Percentiles rank a stretch among this genome's conserved stretches.
phyloP scores from a whole-genome alignment of 2,888 invertebrate genomes.

The Halocaridina rubra region DNA sequence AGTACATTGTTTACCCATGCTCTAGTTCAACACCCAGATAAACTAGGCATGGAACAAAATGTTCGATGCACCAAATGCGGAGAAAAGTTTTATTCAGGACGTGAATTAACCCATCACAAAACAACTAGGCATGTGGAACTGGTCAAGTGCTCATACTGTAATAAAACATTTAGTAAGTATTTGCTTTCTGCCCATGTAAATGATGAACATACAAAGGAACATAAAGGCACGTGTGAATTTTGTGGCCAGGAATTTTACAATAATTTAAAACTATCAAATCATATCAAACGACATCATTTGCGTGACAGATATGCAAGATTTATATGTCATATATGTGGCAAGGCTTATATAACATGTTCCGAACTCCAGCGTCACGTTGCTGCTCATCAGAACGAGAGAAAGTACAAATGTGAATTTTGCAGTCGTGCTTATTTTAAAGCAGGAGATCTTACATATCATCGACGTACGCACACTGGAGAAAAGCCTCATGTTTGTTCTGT shows the following conservation, averaged over 20 bases:
- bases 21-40: conserved; percentile 42
- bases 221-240: conserved; percentile 21
- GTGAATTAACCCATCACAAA: conserved; percentile 43
- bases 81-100: conserved; percentile 49
- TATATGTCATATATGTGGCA: conserved; percentile 28
- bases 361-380: conserved; percentile 39
- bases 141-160: conserved; percentile 37
- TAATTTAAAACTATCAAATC: conserved; percentile 14
- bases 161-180: conserved; percentile 35
- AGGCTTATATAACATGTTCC: conserved; percentile 38
- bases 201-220: conserved; percentile 46
- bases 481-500: conserved; percentile 30
- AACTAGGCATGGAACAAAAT: conserved; percentile 38
- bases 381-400: conserved; percentile 35
- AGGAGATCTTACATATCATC: conserved; percentile 53
- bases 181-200: conserved; percentile 36
- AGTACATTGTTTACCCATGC: conserved; percentile 42
- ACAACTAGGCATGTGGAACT: conserved; percentile 26
- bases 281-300: conserved; percentile 45
- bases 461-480: conserved; percentile 47
- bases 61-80: conserved; percentile 41
- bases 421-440: conserved; percentile 51
- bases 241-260: conserved; percentile 39
- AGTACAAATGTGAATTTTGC: conserved; percentile 50
- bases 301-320: conserved; percentile 34